Percentiles rank a stretch among this genome's conserved stretches.
Evolutionary conservation across 1,140 invertebrate genomes (phyloP).

Genomic region (Sogatella furcifera): DNA sequence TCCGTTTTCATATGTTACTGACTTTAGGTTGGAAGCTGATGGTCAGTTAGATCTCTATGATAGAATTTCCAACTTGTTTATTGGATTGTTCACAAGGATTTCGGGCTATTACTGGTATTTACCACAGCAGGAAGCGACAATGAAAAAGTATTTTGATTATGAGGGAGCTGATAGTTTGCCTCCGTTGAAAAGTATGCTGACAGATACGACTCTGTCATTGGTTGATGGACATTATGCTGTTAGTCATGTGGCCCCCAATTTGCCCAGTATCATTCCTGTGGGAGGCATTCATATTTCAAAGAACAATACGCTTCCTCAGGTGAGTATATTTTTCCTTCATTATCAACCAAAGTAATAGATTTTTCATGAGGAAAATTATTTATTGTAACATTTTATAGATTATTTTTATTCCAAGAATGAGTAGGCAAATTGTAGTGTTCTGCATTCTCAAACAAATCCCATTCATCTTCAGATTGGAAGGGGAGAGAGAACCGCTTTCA

Average conservation of each 20-base stretch:
- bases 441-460: too few species aligned
- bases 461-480: too few species aligned
- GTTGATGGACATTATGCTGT: background rate
- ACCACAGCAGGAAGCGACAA: background rate
- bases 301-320: background rate
- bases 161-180: background rate
- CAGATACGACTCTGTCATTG: background rate
- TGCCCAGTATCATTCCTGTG: background rate
- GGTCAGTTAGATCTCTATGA: background rate
- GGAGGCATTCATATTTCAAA: slow-evolving; percentile 2
- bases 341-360: too few species aligned
- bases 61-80: background rate
- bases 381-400: too few species aligned
- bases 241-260: background rate
- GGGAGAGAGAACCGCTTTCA: too few species aligned
- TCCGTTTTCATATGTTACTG: background rate
- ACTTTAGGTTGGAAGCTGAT: background rate
- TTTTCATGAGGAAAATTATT: too few species aligned
- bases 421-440: too few species aligned
- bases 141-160: slow-evolving; percentile 1
- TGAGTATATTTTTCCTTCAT: background rate
- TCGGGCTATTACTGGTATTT: background rate
- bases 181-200: background rate
- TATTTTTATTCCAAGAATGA: too few species aligned
- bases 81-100: background rate